These are phyloP conservation scores for Myotis yumanensis DNA, from an alignment of 2,113 vertebrate genomes.

Conservation along the genomic window DNA sequence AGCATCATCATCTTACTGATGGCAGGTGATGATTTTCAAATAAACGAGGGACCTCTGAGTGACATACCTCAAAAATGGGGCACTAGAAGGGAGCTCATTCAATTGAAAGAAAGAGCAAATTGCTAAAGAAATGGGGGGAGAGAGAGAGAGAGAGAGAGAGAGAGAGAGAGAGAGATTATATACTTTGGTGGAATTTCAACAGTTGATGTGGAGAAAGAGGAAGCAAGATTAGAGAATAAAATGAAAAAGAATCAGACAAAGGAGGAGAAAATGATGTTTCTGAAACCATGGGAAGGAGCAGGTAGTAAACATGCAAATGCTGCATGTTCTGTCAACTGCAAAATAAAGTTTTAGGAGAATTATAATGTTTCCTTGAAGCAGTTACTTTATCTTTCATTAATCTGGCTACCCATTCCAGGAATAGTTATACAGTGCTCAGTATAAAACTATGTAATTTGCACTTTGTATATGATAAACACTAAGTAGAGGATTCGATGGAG, in stretches of 20 bases:
- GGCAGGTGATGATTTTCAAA: neutral
- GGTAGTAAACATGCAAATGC: neutral
- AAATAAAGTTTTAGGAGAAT: neutral
- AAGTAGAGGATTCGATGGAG: neutral
- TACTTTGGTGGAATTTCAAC: neutral
- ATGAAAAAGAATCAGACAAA: neutral
- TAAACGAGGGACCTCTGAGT: neutral
- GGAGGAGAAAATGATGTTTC: neutral
- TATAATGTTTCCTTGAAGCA: neutral
- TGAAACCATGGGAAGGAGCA: neutral
- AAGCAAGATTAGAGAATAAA: neutral
- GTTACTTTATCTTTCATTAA: conserved; percentile 29
- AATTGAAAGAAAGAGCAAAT: neutral
- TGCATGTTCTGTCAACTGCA: neutral
- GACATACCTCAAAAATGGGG: neutral
- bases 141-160: too few species aligned
- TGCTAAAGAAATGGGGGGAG: neutral
- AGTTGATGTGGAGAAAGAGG: neutral
- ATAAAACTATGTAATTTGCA: neutral
- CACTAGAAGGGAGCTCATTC: neutral
- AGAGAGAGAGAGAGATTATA: too few species aligned
- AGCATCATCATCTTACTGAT: neutral
- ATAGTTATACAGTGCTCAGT: neutral
- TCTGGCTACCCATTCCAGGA: neutral
- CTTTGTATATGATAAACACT: neutral